Evolutionary conservation across 2,113 vertebrate genomes (phyloP).

Genomic region (Malaclemys terrapin): DNA sequence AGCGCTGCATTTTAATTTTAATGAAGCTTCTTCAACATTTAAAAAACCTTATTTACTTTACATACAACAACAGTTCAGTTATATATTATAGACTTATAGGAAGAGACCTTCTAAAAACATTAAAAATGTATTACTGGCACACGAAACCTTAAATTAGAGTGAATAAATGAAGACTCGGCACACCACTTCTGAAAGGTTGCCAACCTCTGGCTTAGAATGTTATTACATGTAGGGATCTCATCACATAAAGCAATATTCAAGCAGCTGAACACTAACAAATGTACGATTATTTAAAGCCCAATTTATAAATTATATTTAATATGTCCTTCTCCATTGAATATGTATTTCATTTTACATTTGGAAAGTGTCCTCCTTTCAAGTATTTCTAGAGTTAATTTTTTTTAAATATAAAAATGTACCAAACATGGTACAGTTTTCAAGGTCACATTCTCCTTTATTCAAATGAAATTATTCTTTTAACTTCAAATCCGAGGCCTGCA

Average conservation of each 20-base stretch:
- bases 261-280: neutral
- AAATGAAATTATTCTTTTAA: neutral
- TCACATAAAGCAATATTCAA: neutral
- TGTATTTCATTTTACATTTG: neutral
- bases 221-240: neutral
- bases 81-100: too few relatives aligned
- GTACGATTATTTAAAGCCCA: neutral
- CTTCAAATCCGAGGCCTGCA: neutral
- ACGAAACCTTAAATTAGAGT: too few relatives aligned
- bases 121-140: too few relatives aligned
- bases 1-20: too few relatives aligned
- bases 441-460: neutral
- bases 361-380: neutral
- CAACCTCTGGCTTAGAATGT: neutral
- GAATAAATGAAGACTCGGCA: too few relatives aligned
- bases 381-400: neutral
- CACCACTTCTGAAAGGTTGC: too few relatives aligned
- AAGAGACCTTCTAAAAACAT: too few relatives aligned
- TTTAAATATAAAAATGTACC: neutral
- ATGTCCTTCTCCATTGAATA: neutral
- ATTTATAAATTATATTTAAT: neutral
- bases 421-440: accelerated
- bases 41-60: too few relatives aligned
- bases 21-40: too few relatives aligned
- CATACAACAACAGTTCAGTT: too few relatives aligned